A percentile compares a stretch with the other conserved stretches of the same genome.
These are phyloP conservation scores for Collichthys lucidus DNA, from an alignment of 2,113 vertebrate genomes.

Conservation along the genomic window DNA sequence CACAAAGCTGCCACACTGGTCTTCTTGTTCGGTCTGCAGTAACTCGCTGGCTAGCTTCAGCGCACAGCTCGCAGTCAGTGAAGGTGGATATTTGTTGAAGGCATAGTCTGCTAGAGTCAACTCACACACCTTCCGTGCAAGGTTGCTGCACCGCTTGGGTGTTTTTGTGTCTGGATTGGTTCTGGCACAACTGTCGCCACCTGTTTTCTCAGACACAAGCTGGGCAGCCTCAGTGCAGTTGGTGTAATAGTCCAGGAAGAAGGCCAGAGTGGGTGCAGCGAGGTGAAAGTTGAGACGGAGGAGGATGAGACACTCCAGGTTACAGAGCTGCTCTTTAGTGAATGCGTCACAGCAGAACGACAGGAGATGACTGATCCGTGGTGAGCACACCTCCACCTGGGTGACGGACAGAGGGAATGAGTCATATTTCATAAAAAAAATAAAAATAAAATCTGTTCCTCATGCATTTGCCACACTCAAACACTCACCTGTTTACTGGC, in stretches of 20 bases:
- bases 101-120: constrained; percentile 93
- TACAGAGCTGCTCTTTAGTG: constrained; percentile 91
- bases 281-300: constrained; percentile 89
- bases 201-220: constrained; percentile 28
- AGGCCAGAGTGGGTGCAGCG: constrained; percentile 89
- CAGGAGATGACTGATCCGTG: constrained; percentile 89
- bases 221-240: constrained; percentile 67
- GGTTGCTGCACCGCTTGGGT: constrained; percentile 66
- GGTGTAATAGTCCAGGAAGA: constrained; percentile 92
- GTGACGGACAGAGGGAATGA: background rate
- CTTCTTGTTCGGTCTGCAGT: constrained; percentile 54
- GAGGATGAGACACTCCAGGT: constrained; percentile 92
- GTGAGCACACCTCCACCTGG: constrained; percentile 92
- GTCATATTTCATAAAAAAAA: background rate
- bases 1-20: constrained; percentile 6
- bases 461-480: background rate
- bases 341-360: constrained; percentile 90
- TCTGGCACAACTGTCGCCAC: background rate
- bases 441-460: background rate
- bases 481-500: constrained; percentile 92
- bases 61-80: constrained; percentile 88
- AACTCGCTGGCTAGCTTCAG: constrained; percentile 86
- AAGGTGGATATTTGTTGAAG: constrained; percentile 89
- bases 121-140: constrained; percentile 88
- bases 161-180: constrained; percentile 10